Evolutionary conservation across 2,113 vertebrate genomes (phyloP).

Genomic region (Hippopotamus amphibius): DNA sequence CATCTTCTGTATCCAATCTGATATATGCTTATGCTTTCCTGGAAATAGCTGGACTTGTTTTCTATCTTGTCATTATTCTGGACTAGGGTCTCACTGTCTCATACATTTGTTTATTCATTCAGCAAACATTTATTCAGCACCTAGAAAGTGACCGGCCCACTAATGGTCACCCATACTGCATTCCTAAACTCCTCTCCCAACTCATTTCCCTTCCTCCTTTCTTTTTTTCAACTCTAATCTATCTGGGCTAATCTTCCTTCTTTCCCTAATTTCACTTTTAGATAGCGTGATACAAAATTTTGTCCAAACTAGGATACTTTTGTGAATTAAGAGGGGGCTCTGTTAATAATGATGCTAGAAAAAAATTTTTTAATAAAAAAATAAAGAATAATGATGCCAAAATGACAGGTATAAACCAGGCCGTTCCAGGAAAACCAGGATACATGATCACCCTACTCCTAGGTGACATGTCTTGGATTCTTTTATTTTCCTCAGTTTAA

Average conservation of each 20-base stretch:
- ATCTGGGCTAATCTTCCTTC: neutral
- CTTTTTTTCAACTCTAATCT: neutral
- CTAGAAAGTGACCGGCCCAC: neutral
- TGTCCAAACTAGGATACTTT: neutral
- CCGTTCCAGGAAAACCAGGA: neutral
- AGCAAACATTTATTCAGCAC: neutral
- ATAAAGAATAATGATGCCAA: neutral
- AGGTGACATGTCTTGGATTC: neutral
- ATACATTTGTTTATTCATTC: neutral
- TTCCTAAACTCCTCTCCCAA: neutral
- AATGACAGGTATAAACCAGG: neutral
- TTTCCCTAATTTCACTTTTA: conserved; percentile 22
- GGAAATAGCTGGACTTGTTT: neutral
- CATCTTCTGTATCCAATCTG: neutral
- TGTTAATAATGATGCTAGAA: neutral
- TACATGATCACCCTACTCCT: neutral
- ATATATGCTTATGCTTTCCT: neutral
- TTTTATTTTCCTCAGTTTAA: neutral
- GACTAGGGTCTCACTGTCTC: neutral
- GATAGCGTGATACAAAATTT: neutral
- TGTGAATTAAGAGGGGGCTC: neutral
- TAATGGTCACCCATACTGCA: neutral
- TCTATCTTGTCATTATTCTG: neutral
- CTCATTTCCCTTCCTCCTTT: neutral
- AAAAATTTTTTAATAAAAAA: neutral